A percentile compares a stretch with the other conserved stretches of the same genome.
phyloP scores from a whole-genome alignment of 2,888 invertebrate species.

The Hyposoter didymator region DNA sequence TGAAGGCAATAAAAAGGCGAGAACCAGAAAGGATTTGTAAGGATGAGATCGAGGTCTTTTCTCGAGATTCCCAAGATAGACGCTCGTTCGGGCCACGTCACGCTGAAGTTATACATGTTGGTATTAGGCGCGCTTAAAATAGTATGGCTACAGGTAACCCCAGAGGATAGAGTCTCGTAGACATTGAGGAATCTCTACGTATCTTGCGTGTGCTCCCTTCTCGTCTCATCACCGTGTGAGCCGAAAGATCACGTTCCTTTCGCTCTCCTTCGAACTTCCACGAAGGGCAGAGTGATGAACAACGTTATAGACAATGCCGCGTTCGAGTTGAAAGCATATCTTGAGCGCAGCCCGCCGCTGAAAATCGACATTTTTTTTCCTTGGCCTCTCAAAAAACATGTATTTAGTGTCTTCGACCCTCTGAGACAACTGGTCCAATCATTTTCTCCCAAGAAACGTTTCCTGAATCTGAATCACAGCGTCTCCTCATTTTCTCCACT shows the following conservation, averaged over 20 bases:
- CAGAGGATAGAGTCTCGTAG: conserved; percentile 64
- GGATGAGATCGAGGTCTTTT: conserved; percentile 36
- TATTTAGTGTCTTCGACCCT: not conserved
- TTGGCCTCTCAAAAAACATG: too few relatives aligned
- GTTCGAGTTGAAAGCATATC: conserved; percentile 18
- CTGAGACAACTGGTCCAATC: not conserved
- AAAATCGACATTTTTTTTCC: not conserved
- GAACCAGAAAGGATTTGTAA: conserved; percentile 35
- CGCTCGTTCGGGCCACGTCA: conserved; percentile 67
- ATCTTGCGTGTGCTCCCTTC: conserved; percentile 49
- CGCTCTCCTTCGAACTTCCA: conserved; percentile 30
- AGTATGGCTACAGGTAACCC: conserved; percentile 23
- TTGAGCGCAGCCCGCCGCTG: conserved; percentile 11
- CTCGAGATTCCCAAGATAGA: conserved; percentile 35
- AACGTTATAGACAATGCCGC: conserved; percentile 9
- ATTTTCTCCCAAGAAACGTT: not conserved
- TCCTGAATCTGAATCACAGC: not conserved
- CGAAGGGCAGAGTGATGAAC: conserved; percentile 30
- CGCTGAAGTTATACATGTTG: conserved; percentile 71
- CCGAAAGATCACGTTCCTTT: conserved; percentile 39
- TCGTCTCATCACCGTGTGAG: conserved; percentile 31
- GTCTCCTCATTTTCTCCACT: not conserved
- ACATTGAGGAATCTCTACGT: conserved; percentile 69
- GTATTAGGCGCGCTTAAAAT: conserved; percentile 40
- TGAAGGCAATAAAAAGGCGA: conserved; percentile 21